phyloP scores from a whole-genome alignment of 2,797 vertebrate species.

The Falco berigora region DNA sequence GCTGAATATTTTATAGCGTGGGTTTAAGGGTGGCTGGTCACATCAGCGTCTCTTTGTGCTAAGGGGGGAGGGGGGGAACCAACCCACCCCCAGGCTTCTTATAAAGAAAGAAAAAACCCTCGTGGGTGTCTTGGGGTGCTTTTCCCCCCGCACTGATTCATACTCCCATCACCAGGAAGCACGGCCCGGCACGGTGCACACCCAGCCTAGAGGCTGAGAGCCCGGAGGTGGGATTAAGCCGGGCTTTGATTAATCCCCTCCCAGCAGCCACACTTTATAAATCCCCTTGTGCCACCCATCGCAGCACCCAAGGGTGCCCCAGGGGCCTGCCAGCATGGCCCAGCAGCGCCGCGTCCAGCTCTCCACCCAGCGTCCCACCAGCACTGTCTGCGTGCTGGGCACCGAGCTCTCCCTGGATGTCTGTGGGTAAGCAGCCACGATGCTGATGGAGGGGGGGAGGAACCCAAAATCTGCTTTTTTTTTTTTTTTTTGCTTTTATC shows the following conservation, averaged over 20 bases:
- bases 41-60: background rate
- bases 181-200: background rate
- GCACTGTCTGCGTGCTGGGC: constrained; percentile 63
- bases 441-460: rapidly evolving
- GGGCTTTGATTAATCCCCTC: constrained; percentile 21
- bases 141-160: background rate
- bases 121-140: background rate
- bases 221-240: constrained; percentile 6
- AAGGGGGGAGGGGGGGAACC: no score
- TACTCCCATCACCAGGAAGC: background rate
- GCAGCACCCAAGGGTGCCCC: background rate
- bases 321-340: constrained; percentile 26
- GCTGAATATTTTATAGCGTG: background rate
- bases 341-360: constrained; percentile 60
- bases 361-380: constrained; percentile 60
- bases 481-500: background rate
- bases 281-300: background rate
- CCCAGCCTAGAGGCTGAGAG: background rate
- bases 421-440: constrained; percentile 55
- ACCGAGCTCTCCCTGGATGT: constrained; percentile 71
- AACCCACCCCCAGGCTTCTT: background rate
- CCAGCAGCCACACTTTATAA: constrained; percentile 1
- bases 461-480: background rate
- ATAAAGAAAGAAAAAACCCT: background rate
- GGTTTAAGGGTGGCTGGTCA: background rate